These are phyloP conservation scores for Phaethon lepturus DNA, from an alignment of 2,113 vertebrate species.

Conservation along the genomic window DNA sequence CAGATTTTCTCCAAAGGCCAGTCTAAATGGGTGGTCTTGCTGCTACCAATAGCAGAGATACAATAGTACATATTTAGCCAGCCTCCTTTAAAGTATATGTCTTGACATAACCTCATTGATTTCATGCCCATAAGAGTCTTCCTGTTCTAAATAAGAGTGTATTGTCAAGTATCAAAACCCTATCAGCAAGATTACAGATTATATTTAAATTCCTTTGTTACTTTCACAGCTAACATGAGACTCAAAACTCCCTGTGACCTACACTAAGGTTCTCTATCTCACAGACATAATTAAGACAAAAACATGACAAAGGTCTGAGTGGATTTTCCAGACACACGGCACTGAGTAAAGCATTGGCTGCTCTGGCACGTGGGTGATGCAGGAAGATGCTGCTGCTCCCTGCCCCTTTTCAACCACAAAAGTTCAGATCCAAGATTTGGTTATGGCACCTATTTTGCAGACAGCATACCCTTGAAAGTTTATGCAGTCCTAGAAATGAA, in stretches of 20 bases:
- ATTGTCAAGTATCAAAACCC: neutral
- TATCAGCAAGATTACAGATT: neutral
- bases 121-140: neutral
- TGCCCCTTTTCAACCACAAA: neutral
- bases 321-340: accelerated
- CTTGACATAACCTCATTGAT: neutral
- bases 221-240: neutral
- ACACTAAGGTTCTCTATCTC: neutral
- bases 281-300: neutral
- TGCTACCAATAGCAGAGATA: neutral
- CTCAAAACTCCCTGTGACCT: neutral
- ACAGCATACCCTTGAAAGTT: neutral
- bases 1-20: neutral
- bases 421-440: neutral
- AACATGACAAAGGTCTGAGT: neutral
- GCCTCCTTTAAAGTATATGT: neutral
- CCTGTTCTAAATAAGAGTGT: neutral
- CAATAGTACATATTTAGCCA: neutral
- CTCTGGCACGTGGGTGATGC: neutral
- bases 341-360: neutral
- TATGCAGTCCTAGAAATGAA: neutral
- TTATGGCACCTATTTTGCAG: neutral
- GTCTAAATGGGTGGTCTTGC: neutral
- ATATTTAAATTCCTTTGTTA: neutral
- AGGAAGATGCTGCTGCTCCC: neutral